Percentiles rank a stretch among this genome's conserved stretches.
Evolutionary conservation across 2,113 vertebrate species (phyloP).

Genomic region (Neolamprologus sp.): DNA sequence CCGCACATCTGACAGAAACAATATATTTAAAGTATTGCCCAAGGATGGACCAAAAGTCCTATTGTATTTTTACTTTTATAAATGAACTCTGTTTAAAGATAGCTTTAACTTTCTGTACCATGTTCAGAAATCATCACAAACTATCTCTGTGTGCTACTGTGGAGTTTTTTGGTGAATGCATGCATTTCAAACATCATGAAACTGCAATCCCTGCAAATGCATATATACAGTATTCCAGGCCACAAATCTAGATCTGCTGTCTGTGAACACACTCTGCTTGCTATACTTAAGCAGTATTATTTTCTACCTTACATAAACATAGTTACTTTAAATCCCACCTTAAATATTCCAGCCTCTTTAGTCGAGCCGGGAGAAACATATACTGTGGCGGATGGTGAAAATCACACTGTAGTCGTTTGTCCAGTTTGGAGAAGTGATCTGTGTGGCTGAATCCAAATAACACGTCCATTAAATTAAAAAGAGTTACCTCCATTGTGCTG

Average conservation of each 20-base stretch:
- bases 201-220: background rate
- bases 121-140: background rate
- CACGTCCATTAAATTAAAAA: slow-evolving; percentile 23
- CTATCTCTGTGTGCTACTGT: background rate
- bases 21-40: background rate
- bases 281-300: background rate
- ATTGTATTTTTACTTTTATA: background rate
- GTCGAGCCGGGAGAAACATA: background rate
- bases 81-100: background rate
- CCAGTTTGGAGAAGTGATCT: slow-evolving; percentile 20
- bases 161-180: background rate
- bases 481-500: background rate
- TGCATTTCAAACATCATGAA: background rate
- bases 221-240: background rate
- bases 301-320: slow-evolving; percentile 2
- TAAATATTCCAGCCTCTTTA: background rate
- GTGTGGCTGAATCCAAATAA: slow-evolving; percentile 25
- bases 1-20: background rate
- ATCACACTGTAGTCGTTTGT: slow-evolving; percentile 16
- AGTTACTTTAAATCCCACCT: background rate
- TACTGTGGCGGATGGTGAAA: slow-evolving; percentile 9
- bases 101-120: background rate
- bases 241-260: background rate
- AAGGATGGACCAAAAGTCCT: background rate
- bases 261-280: background rate